Base-by-base conservation (phyloP, 2,888 invertebrate species). In the Dryocosmus kuriphilus region DNA sequence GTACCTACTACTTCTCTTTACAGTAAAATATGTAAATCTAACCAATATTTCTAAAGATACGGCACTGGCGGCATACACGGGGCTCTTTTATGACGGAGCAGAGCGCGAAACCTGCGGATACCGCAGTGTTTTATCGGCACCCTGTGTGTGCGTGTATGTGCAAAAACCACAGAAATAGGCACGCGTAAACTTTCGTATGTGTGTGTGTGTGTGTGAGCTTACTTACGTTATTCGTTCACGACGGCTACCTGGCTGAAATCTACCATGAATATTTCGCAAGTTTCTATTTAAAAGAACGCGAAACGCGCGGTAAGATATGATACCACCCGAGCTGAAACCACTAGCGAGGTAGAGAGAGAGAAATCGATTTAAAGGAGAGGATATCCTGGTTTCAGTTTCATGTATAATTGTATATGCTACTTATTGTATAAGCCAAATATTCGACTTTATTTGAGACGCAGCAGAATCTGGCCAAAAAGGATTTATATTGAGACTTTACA, bases 21-120 rank as follows among this genome's bases (percentile, higher is more conserved):
- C 87, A 84, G 89, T 90, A 89, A 90, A 90, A 90, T 89, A 90
- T 90, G 90, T 88, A 90, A 90, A 90, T 90, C 90, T 89, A 90
- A 89, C 90, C 90, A 89, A 90, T 90, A 90, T 90, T 90, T 90
- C 88, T 89, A 89, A 90, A 90, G 89, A 89, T 88, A 88, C 88
- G 81, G 80, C 82, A 83, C 84, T 78, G 78, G 81, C 79, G 78
- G 81, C 80, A 80, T 78, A 79, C 81, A 79, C 82, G 81, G 79
- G 82, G 85, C 85, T 86, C 88, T 88, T 89, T 89, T 90, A 89
- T 85, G 87, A 88, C 80, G 86, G 85, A 82, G 82, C 85, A 83
- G 80, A 85, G 84, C 74, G 86, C 86, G 86, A 86, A 85, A 85
- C 83, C 86, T 84, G 86, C 87, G 85, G 85, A 87, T 80, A 81